Evolutionary conservation across 2,113 vertebrate genomes (phyloP), one percentile per base, ranked within the genome.

Genomic region (Gallinago paraguaiae): DNA sequence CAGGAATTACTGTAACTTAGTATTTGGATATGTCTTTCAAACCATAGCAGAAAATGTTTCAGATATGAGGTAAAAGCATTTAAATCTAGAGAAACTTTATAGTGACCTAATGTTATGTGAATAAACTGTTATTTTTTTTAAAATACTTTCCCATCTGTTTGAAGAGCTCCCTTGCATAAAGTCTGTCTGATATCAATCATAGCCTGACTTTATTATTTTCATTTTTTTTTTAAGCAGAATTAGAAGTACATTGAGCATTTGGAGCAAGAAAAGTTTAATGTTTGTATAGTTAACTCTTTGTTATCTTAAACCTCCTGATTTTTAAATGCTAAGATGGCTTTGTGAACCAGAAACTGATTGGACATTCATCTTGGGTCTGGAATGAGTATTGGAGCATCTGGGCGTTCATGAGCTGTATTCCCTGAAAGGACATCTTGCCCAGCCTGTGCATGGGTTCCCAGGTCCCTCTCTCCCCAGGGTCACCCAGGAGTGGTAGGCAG

Each of bases 1-100:
- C 63, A 90, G 90, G 82, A 95, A 90, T 95, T 92, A 91, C 70
- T 9, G 17, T 88, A 93, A 88, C 60, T 80, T 90, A 75, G 65
- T 82, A 64, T 84, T 93, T 95, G 77, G 61, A 25, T 89, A 41
- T 25, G 50, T 61, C 57, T 94, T 89, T 89, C 81, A 94, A 94
- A 85, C 74, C 63, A 41, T 24, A 69, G 53, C 27, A 89, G 71
- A 80, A 89, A 41, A 65, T 37, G 57, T 72, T 91, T 92, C 88
- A 88, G 18, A 84, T 54, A 14, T 41, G 76, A 79, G 20, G 65
- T 72, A 72, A 87, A 92, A 92, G 22, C 57, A n/a, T 81, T 94
- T 39, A 83, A 88, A 88, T 31, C 54, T 83, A 64, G 41, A 68
- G 20, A 31, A 84, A 64, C 24, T 79, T 91, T 71, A 41, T 28